Percentiles rank a stretch among this genome's conserved stretches.
phyloP scores from a whole-genome alignment of 2,888 invertebrate genomes.

The Drosophila villosipedis region DNA sequence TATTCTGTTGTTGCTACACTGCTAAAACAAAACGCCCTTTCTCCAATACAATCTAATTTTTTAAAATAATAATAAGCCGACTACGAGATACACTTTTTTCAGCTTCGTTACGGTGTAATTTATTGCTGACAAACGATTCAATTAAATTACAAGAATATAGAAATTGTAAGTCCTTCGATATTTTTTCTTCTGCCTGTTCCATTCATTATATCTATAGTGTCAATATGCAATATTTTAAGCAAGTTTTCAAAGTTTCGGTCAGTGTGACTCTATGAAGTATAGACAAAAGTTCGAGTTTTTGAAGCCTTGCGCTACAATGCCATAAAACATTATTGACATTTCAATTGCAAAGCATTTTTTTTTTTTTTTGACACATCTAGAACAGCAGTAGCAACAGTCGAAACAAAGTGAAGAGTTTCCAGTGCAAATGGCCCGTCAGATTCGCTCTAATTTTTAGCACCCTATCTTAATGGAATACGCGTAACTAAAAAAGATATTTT shows the following conservation, averaged over 20 bases:
- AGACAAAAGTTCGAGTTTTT: constrained; percentile 39
- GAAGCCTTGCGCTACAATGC: constrained; percentile 50
- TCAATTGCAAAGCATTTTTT: constrained; percentile 69
- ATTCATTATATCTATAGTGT: neutral
- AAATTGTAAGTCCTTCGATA: neutral
- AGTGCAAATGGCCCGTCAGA: neutral
- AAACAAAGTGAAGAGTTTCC: constrained; percentile 4
- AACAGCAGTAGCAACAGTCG: neutral
- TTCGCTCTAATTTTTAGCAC: constrained; percentile 15
- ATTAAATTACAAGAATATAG: neutral
- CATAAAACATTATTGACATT: constrained; percentile 80
- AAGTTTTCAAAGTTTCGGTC: constrained; percentile 5
- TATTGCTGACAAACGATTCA: neutral
- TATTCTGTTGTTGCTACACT: constrained; percentile 54
- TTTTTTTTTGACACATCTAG: constrained; percentile 37
- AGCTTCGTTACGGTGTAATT: neutral
- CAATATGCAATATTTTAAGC: neutral
- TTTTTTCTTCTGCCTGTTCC: neutral
- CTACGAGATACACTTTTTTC: neutral
- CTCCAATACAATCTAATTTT: neutral
- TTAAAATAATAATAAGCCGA: neutral
- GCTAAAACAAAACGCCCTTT: neutral
- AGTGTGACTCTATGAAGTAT: constrained; percentile 11
- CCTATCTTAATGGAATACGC: neutral
- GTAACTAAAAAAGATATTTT: neutral